A percentile compares a stretch with the other conserved stretches of the same genome.
Evolutionary conservation across 2,797 vertebrate genomes (phyloP).

Genomic region (Balearica regulorum): DNA sequence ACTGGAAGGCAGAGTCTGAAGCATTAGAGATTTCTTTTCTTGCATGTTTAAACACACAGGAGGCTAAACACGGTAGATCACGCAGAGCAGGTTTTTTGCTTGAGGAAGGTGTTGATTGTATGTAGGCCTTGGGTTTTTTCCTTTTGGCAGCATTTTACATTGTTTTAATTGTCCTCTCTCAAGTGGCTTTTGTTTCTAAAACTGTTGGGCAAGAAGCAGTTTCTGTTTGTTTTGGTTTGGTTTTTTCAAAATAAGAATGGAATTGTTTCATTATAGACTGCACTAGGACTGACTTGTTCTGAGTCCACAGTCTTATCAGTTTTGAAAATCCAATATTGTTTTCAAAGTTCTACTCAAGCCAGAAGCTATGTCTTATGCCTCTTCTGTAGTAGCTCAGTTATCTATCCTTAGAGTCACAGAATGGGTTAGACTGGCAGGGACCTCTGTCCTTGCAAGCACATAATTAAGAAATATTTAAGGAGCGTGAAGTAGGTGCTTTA

Average conservation of each 20-base stretch:
- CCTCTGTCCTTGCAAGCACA: neutral
- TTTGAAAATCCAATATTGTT: neutral
- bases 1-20: neutral
- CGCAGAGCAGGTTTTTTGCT: conserved; percentile 7
- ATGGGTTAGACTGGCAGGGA: neutral
- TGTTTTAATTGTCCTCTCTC: conserved; percentile 21
- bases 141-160: conserved; percentile 17
- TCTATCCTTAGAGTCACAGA: neutral
- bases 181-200: conserved; percentile 48
- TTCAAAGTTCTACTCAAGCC: neutral
- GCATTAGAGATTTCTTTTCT: neutral
- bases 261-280: conserved; percentile 20
- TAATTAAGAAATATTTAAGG: neutral
- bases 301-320: neutral
- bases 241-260: neutral
- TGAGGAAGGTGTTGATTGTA: neutral
- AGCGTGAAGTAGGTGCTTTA: neutral
- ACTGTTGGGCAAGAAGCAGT: conserved; percentile 9
- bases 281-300: neutral
- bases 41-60: neutral
- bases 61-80: neutral
- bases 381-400: neutral
- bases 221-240: conserved; percentile 27
- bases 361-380: neutral
- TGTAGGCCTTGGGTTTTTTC: conserved; percentile 32